phyloP scores from a whole-genome alignment of 2,113 vertebrate species.

The Lathamus discolor region DNA sequence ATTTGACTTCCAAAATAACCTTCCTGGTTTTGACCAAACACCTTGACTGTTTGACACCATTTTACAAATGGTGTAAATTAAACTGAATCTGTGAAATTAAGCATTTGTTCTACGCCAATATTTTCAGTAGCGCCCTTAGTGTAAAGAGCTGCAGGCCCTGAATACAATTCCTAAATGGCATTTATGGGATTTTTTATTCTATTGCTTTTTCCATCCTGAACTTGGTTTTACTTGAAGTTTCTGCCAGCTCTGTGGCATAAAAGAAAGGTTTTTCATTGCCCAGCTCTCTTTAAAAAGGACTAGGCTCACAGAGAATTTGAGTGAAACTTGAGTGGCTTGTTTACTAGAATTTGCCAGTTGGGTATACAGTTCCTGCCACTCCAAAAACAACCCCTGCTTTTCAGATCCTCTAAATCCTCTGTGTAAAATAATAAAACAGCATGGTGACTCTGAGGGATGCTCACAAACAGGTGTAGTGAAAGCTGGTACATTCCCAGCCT shows the following conservation, averaged over 20 bases:
- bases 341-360: conserved; percentile 15
- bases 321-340: conserved; percentile 5
- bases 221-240: neutral
- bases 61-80: neutral
- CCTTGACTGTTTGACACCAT: neutral
- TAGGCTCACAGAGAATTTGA: neutral
- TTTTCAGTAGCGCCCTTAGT: neutral
- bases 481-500: neutral
- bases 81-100: neutral
- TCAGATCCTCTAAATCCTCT: neutral
- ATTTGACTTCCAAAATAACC: neutral
- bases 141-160: neutral
- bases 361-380: neutral
- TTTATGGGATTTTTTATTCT: neutral
- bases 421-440: conserved; percentile 8
- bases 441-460: neutral
- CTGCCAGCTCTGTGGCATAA: neutral
- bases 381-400: neutral
- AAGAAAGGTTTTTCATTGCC: neutral
- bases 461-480: neutral
- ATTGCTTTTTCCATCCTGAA: neutral
- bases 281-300: neutral
- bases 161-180: neutral
- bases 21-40: neutral
- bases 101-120: neutral